Conservation (phyloP, 2,888 invertebrate genomes). For the Hyles lineata region DNA sequence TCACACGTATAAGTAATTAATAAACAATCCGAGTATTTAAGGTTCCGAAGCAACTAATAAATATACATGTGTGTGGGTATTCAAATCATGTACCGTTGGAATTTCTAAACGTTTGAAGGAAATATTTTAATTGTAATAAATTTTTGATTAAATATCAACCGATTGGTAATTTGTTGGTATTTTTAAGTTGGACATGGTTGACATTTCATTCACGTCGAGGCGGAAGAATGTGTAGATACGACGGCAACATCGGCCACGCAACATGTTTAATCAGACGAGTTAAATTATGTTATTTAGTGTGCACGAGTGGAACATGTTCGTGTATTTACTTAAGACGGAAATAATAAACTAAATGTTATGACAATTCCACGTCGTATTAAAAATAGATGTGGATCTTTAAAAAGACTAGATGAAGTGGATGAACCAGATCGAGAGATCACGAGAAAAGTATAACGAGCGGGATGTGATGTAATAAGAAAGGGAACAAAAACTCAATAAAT, state of each 20-base stretch:
- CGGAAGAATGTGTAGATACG: constrained; percentile 9
- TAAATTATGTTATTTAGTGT: background rate
- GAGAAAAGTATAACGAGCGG: too few species aligned
- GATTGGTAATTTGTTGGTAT: constrained; percentile 21
- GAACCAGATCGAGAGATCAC: background rate
- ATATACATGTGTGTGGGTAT: constrained; percentile 16
- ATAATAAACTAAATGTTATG: constrained; percentile 6
- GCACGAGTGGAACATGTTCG: background rate
- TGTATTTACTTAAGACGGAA: background rate
- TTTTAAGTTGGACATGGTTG: constrained; percentile 19
- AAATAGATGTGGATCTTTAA: background rate
- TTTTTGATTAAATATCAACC: constrained; percentile 18
- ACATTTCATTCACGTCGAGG: constrained; percentile 18
- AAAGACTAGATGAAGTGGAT: background rate
- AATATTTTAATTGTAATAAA: constrained; percentile 27
- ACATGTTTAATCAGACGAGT: background rate
- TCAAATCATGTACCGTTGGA: constrained; percentile 26
- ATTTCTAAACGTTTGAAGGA: constrained; percentile 14
- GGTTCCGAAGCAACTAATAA: constrained; percentile 20
- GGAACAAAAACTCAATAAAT: too few species aligned
- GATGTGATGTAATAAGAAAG: too few species aligned
- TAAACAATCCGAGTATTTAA: constrained; percentile 27
- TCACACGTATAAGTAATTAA: constrained; percentile 28
- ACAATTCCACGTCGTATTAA: background rate
- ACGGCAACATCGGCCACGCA: background rate